A percentile compares a stretch with the other conserved stretches of the same genome.
Evolutionary conservation across 2,797 vertebrate species (phyloP).

Genomic region (Mormyrops attenuatus): DNA sequence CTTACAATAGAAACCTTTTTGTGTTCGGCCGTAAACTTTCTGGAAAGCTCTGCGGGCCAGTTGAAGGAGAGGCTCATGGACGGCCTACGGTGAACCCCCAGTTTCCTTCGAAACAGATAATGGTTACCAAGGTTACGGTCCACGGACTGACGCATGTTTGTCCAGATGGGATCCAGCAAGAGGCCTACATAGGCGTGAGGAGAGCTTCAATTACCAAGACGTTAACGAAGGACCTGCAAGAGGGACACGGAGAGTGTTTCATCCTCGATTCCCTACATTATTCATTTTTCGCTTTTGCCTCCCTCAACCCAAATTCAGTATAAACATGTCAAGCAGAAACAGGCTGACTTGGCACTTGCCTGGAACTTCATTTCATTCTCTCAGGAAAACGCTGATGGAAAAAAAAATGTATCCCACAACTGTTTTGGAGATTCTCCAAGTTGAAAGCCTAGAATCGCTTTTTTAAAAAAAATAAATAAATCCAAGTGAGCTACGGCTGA

Average conservation of each 20-base stretch:
- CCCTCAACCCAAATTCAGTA: slow-evolving; percentile 18
- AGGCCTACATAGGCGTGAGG: not conserved
- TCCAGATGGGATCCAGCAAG: not conserved
- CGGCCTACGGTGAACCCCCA: not conserved
- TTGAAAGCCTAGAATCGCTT: not conserved
- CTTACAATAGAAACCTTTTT: not conserved
- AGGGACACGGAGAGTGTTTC: not conserved
- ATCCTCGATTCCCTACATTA: slow-evolving; percentile 16
- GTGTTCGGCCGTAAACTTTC: not conserved
- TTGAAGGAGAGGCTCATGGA: not conserved
- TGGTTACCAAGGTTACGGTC: not conserved
- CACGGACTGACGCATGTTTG: not conserved
- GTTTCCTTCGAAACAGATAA: slow-evolving; percentile 5
- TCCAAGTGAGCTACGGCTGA: no score
- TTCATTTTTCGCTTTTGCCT: slow-evolving; percentile 14
- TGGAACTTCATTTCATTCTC: slow-evolving; percentile 33
- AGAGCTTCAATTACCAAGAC: not conserved
- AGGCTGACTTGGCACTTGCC: slow-evolving; percentile 32
- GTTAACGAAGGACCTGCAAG: not conserved
- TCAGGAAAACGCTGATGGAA: slow-evolving; percentile 37
- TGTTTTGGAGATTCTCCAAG: slow-evolving; percentile 29
- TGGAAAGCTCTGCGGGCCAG: not conserved
- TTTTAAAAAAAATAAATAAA: not conserved
- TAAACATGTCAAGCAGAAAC: slow-evolving; percentile 44
- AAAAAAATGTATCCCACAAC: slow-evolving; percentile 34